phyloP scores from a whole-genome alignment of 2,797 vertebrate species.

The Momotus momota region DNA sequence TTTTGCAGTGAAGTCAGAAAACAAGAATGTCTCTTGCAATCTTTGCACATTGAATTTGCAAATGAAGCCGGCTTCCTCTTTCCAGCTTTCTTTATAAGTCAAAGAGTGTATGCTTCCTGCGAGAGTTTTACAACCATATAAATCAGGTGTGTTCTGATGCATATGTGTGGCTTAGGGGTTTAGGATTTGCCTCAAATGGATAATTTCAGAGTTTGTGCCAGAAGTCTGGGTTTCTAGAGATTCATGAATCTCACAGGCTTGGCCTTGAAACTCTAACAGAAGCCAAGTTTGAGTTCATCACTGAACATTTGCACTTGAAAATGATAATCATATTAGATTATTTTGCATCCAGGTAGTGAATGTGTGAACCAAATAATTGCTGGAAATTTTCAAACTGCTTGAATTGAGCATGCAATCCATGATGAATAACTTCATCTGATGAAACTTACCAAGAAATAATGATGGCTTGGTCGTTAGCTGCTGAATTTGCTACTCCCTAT shows the following conservation, averaged over 20 bases:
- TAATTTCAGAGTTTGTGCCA: background rate
- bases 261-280: background rate
- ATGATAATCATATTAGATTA: background rate
- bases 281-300: background rate
- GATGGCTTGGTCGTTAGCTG: fast-evolving
- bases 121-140: background rate
- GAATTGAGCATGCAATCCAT: background rate
- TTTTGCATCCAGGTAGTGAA: background rate
- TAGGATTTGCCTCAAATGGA: background rate
- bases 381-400: background rate
- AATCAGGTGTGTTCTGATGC: background rate
- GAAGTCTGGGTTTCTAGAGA: background rate
- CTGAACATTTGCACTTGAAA: background rate
- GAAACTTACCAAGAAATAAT: background rate
- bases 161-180: background rate
- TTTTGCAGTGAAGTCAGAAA: background rate
- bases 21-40: background rate
- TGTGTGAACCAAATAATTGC: background rate
- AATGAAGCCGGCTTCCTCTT: background rate
- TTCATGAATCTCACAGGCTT: background rate
- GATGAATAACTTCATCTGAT: background rate
- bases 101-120: background rate
- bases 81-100: background rate
- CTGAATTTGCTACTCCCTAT: background rate
- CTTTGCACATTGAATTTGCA: background rate